phyloP scores from a whole-genome alignment of 2,888 invertebrate species.

The Plutella xylostella region DNA sequence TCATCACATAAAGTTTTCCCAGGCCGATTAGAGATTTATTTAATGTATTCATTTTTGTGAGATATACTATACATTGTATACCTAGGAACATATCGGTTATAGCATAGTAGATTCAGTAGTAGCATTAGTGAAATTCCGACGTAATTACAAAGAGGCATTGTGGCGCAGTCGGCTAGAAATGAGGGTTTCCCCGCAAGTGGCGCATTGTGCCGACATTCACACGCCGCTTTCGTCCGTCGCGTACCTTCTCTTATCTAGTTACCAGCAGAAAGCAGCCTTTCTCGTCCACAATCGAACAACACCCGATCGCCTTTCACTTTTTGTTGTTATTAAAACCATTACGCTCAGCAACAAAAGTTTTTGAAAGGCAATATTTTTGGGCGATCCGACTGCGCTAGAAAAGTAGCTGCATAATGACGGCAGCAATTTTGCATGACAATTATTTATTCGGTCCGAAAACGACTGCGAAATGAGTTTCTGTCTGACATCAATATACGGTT shows the following conservation, averaged over 20 bases:
- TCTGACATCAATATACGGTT: neutral
- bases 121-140: no score
- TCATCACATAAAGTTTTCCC: no score
- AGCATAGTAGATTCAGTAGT: no score
- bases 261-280: conserved; percentile 49
- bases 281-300: conserved; percentile 30
- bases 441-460: neutral
- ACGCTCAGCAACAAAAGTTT: conserved; percentile 31
- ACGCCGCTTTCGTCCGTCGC: conserved; percentile 56
- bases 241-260: conserved; percentile 48
- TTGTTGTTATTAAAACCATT: conserved; percentile 52
- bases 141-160: neutral
- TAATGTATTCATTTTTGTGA: no score
- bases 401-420: conserved; percentile 13
- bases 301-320: conserved; percentile 57
- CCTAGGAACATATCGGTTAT: no score
- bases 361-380: conserved; percentile 34
- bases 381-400: no score
- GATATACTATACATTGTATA: no score
- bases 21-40: no score
- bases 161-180: conserved; percentile 1
- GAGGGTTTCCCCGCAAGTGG: conserved; percentile 38
- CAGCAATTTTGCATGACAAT: conserved; percentile 8
- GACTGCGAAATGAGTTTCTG: neutral
- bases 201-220: conserved; percentile 40